Evolutionary conservation across 2,888 invertebrate species (phyloP).

Genomic region (Hypomecis atomaria): DNA sequence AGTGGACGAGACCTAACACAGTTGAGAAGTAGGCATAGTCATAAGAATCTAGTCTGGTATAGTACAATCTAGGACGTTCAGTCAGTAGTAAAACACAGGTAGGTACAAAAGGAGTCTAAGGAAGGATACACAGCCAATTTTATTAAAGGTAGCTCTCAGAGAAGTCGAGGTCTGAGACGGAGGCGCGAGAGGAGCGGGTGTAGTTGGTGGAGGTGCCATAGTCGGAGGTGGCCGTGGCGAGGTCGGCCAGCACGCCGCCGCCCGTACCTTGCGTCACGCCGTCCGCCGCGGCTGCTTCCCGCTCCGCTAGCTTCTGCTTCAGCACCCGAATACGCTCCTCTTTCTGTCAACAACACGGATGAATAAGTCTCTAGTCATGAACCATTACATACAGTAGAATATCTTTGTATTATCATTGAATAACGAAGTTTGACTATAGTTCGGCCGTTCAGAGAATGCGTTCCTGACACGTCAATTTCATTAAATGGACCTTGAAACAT

Average conservation of each 20-base stretch:
- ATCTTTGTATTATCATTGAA: no score
- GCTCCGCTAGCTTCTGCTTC: conserved; percentile 92
- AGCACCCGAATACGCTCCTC: conserved; percentile 94
- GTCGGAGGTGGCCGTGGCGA: conserved; percentile 91
- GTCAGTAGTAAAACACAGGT: conserved; percentile 17
- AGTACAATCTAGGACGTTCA: conserved; percentile 9
- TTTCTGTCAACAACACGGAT: conserved; percentile 86
- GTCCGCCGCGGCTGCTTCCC: conserved; percentile 86
- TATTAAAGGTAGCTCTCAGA: conserved; percentile 93
- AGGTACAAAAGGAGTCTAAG: conserved; percentile 18
- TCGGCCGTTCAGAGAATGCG: no score
- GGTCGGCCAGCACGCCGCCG: conserved; percentile 86
- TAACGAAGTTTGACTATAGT: no score
- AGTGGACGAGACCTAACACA: conserved; percentile 2
- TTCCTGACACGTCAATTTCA: no score
- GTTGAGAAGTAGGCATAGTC: neutral
- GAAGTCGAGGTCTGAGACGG: conserved; percentile 94
- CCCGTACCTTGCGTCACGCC: conserved; percentile 90
- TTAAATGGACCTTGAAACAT: no score
- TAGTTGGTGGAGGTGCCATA: conserved; percentile 91
- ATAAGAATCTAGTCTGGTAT: conserved; percentile 10
- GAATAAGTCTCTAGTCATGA: no score
- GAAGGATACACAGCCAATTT: conserved; percentile 29
- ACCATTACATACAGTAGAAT: no score
- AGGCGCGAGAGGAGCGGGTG: conserved; percentile 92